phyloP scores from a whole-genome alignment of 2,797 vertebrate genomes.

The Tragelaphus oryx region DNA sequence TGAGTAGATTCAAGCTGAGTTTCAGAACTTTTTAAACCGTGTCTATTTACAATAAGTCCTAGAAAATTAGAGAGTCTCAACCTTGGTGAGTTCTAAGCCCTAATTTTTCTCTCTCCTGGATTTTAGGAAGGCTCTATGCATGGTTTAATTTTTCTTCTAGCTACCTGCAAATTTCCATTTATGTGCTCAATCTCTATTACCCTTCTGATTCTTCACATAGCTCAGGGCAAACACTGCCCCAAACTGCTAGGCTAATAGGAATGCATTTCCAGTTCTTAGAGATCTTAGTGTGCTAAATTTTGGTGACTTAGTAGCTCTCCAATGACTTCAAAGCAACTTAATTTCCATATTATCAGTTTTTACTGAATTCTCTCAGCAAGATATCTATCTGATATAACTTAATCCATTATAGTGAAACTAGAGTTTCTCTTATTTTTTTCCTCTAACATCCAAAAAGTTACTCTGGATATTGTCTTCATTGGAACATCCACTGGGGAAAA shows the following conservation, averaged over 20 bases:
- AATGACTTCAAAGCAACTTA: not conserved
- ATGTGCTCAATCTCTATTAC: not conserved
- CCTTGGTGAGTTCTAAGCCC: not conserved
- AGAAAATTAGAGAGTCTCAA: not conserved
- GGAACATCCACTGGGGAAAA: not conserved
- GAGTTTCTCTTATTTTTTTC: not conserved
- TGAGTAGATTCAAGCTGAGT: not conserved
- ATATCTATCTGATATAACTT: not conserved
- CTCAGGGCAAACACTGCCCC: not conserved
- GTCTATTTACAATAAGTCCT: not conserved
- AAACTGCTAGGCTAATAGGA: not conserved
- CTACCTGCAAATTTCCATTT: not conserved
- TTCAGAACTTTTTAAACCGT: not conserved
- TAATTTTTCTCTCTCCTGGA: not conserved
- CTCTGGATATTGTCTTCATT: not conserved
- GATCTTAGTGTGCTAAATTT: not conserved
- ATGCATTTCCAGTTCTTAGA: not conserved
- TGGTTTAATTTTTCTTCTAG: not conserved
- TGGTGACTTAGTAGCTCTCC: not conserved
- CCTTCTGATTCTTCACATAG: not conserved
- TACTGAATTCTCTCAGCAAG: not conserved
- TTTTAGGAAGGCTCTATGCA: not conserved
- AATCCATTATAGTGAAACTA: not conserved
- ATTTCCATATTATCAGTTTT: not conserved
- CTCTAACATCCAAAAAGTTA: not conserved